These are phyloP conservation scores for Rhinolophus sinicus DNA, from an alignment of 2,113 vertebrate species.

Conservation along the genomic window DNA sequence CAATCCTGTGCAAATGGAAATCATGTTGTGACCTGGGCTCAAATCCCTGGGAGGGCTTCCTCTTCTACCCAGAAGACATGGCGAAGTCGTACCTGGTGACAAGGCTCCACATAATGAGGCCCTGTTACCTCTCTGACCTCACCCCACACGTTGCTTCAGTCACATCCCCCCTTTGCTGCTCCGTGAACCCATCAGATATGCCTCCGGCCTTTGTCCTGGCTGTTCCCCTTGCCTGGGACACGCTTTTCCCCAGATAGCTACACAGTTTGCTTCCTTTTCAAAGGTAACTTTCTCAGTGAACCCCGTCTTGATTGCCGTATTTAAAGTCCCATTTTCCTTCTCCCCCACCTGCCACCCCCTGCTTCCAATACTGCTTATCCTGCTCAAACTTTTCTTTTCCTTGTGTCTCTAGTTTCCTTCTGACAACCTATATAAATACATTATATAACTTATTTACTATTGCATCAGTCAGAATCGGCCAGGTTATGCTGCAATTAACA, in stretches of 20 bases:
- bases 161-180: background rate
- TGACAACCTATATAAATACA: background rate
- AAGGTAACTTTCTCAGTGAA: background rate
- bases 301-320: background rate
- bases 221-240: background rate
- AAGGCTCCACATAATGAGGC: accelerated
- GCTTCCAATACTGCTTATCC: background rate
- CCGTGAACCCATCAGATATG: no score
- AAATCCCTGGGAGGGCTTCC: background rate
- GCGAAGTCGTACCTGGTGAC: background rate
- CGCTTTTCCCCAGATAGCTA: background rate
- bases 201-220: background rate
- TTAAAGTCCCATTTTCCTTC: background rate
- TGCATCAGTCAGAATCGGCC: background rate
- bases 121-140: background rate
- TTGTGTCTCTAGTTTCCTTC: background rate
- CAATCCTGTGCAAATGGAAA: background rate
- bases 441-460: background rate
- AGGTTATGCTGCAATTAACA: background rate
- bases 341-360: background rate
- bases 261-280: background rate
- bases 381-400: background rate
- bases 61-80: background rate
- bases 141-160: background rate
- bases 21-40: background rate